These are phyloP conservation scores for Ceyx cyanopectus DNA, from an alignment of 2,113 vertebrate genomes.

Conservation along the genomic window DNA sequence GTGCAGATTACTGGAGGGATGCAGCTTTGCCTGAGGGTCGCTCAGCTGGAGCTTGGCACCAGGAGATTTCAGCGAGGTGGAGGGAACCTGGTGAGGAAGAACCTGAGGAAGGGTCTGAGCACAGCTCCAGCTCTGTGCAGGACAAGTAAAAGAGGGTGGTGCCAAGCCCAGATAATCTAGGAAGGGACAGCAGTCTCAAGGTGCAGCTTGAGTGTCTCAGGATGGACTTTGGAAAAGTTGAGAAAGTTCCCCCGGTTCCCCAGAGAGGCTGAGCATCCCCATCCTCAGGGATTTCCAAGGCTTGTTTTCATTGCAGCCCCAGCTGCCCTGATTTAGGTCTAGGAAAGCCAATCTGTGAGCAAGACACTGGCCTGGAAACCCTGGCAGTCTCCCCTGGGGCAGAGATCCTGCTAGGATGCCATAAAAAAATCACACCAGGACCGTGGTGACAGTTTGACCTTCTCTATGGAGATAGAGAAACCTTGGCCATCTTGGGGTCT, in stretches of 20 bases:
- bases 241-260: background rate
- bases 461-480: background rate
- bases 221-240: background rate
- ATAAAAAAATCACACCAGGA: background rate
- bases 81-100: background rate
- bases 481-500: background rate
- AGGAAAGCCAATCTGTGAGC: background rate
- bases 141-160: background rate
- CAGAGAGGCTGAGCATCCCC: background rate
- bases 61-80: background rate
- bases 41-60: background rate
- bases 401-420: background rate
- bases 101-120: background rate
- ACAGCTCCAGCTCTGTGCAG: background rate
- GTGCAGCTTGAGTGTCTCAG: background rate
- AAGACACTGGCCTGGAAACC: background rate
- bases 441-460: background rate
- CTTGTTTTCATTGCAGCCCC: background rate
- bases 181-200: background rate
- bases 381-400: background rate
- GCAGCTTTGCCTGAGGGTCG: background rate
- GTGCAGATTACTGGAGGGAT: background rate
- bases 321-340: background rate
- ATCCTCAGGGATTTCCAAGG: background rate
- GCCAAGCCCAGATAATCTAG: background rate